These are phyloP conservation scores for Acronicta alni DNA, from an alignment of 2,888 invertebrate genomes.

Conservation along the genomic window DNA sequence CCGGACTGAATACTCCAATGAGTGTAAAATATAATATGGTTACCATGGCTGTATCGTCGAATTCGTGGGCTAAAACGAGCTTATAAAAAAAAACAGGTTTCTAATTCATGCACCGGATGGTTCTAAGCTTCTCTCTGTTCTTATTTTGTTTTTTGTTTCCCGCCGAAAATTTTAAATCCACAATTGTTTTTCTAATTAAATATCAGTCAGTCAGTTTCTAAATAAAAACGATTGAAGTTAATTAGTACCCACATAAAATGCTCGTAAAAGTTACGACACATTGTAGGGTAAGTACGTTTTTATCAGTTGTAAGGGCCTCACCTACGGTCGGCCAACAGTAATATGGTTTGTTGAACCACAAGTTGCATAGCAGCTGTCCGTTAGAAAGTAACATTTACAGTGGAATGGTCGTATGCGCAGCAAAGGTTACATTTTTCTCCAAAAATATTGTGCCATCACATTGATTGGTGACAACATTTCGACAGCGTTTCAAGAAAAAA, in stretches of 20 bases:
- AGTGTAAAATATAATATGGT: conserved; percentile 23
- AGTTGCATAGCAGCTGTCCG: too few relatives aligned
- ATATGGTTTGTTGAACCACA: too few relatives aligned
- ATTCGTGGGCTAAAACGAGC: conserved; percentile 47
- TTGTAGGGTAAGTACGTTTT: not conserved
- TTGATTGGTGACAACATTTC: too few relatives aligned
- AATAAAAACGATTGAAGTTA: conserved; percentile 3
- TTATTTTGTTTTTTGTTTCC: too few relatives aligned
- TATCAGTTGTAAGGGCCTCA: conserved; percentile 15
- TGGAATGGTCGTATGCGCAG: too few relatives aligned
- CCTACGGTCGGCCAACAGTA: conserved; percentile 21
- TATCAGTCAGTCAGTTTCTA: too few relatives aligned
- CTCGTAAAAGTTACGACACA: conserved; percentile 23
- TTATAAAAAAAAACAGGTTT: conserved; percentile 69
- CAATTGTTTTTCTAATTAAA: conserved; percentile 8
- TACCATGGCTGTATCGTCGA: conserved; percentile 57
- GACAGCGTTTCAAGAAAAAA: too few relatives aligned
- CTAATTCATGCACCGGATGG: conserved; percentile 59
- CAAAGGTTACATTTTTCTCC: conserved; percentile 1
- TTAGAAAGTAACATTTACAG: too few relatives aligned
- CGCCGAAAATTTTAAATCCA: conserved; percentile 12
- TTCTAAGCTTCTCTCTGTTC: conserved; percentile 34
- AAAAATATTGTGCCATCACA: too few relatives aligned
- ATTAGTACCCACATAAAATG: not conserved
- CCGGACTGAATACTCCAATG: conserved; percentile 31